Base-by-base conservation (phyloP, 1,140 invertebrate species). In the Drosophila lowei region DNA sequence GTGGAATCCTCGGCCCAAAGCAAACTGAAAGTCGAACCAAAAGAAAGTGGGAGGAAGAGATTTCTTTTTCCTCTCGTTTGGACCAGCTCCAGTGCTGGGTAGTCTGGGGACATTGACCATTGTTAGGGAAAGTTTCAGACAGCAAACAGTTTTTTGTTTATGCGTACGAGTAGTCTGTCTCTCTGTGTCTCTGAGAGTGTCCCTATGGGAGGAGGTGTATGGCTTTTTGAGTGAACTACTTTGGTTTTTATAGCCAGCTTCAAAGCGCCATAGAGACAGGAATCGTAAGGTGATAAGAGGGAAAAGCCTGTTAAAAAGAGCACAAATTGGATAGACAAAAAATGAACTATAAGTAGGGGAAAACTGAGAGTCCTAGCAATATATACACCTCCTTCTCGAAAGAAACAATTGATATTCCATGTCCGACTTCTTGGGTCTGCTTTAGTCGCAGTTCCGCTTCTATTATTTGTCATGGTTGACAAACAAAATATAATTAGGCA, bases 191-290 rank as follows among this genome's bases (percentile, higher is more conserved):
- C 21, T 38, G 25, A 15, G 25, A 15, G 55, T 56, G 21, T 63
- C 61, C 42, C 53, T 18, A 42, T 56, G 64, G 67, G 46, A 44
- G 15, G 68, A 63, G 56, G 56, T 75, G 71, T 63, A 81, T 88
- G 65, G 56, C 73, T 72, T 85, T 77, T 88, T 86, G 77, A 85
- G 78, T 81, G 81, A 60, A 72, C 81, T 71, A 74, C 74, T 85
- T 86, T 78, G 72, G 63, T 65, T 77, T 75, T 70, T 77, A 81
- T 79, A 59, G 65, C 50, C 68, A 55, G 47, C 44, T 60, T 55
- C 41, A 18, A 47, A 50, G 30, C 44, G 41, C 28, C 50, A 52
- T 64, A 61, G 30, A 53, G 30, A 6, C 38, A 5, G 42, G 15
- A 2, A 41, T 46, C 15, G 13, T 25, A 38, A 68, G 52, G 41